Base-by-base conservation (phyloP, 2,797 vertebrate species). In the Brachymystax lenok region DNA sequence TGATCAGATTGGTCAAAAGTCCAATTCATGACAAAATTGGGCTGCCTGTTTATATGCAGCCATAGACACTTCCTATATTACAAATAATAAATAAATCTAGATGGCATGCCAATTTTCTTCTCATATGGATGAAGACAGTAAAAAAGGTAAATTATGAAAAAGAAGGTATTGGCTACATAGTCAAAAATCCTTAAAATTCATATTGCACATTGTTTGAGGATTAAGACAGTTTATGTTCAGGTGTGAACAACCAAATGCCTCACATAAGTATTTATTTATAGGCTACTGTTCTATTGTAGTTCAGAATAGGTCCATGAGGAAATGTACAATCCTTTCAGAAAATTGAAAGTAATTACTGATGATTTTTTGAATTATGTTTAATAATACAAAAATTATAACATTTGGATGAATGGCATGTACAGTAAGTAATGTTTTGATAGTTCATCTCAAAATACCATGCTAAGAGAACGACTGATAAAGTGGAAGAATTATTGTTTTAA, bases 1-100 rank as follows among this genome's bases (percentile, higher is more conserved):
- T 12, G 40, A 12, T 46, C 40, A 3, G 10, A 46, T 46, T 46
- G 40, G 10, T 46, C 40, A 40, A 40, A 40, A 40, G 40, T 40
- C 40, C 40, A 40, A 10, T 40, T 40, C 1, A 10, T 40, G 35
- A 40, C 7, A 35, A 35, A 40, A 40, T 40, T 40, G 6, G 35
- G 35, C 7, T 40, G 35, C 35, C 6, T 33, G 33, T 33, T 5
- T 33, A 33, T 5, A 33, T 33, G 33, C 33, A 33, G 33, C 33
- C 35, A 35, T 7, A 35, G 35, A 85, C 82, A 86, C 84, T 80
- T 79, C 79, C 56, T 59, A 5, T 33, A 59, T 61, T 6, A 21
- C 21, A 2, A 61, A 61, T n/a, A 61, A 21, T 10, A 2, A 61
- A 61, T n/a, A 61, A 2, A 61, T n/a, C n/a, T 61, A n/a, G n/a